Evolutionary conservation across 2,888 invertebrate genomes (phyloP).

Genomic region (Taenaris catops): DNA sequence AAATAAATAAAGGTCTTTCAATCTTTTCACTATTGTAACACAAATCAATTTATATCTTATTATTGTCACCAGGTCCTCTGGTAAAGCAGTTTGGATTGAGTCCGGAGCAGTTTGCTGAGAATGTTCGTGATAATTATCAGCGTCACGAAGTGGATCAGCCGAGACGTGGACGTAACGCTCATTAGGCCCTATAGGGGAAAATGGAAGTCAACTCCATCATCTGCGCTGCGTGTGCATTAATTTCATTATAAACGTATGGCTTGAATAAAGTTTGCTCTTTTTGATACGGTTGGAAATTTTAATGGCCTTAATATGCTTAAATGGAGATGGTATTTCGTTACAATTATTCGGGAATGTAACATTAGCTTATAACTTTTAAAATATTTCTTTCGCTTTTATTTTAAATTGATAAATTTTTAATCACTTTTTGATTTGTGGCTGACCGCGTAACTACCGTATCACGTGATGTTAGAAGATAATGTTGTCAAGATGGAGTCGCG

Average conservation of each 20-base stretch:
- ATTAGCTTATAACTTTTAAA: too few relatives aligned
- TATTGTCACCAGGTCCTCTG: constrained; percentile 82
- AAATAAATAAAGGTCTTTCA: too few relatives aligned
- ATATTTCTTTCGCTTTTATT: too few relatives aligned
- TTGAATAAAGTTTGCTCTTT: constrained; percentile 10
- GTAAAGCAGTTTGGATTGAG: constrained; percentile 95
- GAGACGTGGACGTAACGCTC: constrained; percentile 50
- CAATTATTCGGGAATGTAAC: too few relatives aligned
- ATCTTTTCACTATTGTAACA: too few relatives aligned
- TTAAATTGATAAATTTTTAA: too few relatives aligned
- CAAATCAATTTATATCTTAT: too few relatives aligned
- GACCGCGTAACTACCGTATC: too few relatives aligned
- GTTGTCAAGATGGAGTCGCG: too few relatives aligned
- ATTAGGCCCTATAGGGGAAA: constrained; percentile 40
- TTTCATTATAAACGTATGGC: constrained; percentile 11
- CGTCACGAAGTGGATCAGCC: constrained; percentile 95
- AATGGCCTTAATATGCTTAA: constrained; percentile 1
- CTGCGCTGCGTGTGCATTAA: constrained; percentile 19
- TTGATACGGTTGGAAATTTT: constrained; percentile 3
- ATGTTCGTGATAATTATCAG: constrained; percentile 96
- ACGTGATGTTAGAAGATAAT: too few relatives aligned
- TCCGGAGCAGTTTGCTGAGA: constrained; percentile 97
- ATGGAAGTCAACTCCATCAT: constrained; percentile 25
- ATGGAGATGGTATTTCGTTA: too few relatives aligned
- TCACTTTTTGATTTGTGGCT: too few relatives aligned